Percentiles rank a stretch among this genome's conserved stretches.
Conservation (phyloP, 2,888 invertebrate genomes). For the Stenodera caucasica region DNA sequence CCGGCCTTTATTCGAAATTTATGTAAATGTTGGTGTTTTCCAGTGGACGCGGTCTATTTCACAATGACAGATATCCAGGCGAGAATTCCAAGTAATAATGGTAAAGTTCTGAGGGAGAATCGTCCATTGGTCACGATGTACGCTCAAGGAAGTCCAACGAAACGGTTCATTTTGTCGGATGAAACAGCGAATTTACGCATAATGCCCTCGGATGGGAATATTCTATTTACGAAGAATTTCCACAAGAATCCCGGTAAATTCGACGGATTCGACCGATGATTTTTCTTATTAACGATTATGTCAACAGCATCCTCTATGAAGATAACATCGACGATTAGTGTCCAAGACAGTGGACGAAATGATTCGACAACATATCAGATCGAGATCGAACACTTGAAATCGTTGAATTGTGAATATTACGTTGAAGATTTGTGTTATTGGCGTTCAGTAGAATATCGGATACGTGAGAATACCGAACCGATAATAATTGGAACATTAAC, state of each 20-base stretch:
- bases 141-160: slow-evolving; percentile 9
- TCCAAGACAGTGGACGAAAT: slow-evolving; percentile 38
- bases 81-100: slow-evolving; percentile 41
- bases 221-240: slow-evolving; percentile 17
- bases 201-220: slow-evolving; percentile 13
- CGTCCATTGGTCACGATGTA: slow-evolving; percentile 24
- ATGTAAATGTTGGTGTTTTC: slow-evolving; percentile 25
- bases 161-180: not conserved
- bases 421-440: slow-evolving; percentile 50
- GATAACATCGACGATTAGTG: slow-evolving; percentile 37
- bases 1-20: too few relatives aligned
- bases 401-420: slow-evolving; percentile 46
- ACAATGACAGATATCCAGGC: slow-evolving; percentile 46
- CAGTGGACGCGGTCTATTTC: slow-evolving; percentile 46
- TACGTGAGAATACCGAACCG: slow-evolving; percentile 42
- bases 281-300: slow-evolving; percentile 13
- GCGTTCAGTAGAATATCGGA: slow-evolving; percentile 45
- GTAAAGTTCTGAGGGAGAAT: slow-evolving; percentile 35
- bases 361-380: slow-evolving; percentile 39
- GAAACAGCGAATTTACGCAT: not conserved
- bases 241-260: slow-evolving; percentile 6
- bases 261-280: not conserved
- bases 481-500: slow-evolving; percentile 45
- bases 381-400: slow-evolving; percentile 36
- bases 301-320: slow-evolving; percentile 31